Base-by-base conservation (phyloP, 1,140 invertebrate genomes). In the Coelopa frigida region DNA sequence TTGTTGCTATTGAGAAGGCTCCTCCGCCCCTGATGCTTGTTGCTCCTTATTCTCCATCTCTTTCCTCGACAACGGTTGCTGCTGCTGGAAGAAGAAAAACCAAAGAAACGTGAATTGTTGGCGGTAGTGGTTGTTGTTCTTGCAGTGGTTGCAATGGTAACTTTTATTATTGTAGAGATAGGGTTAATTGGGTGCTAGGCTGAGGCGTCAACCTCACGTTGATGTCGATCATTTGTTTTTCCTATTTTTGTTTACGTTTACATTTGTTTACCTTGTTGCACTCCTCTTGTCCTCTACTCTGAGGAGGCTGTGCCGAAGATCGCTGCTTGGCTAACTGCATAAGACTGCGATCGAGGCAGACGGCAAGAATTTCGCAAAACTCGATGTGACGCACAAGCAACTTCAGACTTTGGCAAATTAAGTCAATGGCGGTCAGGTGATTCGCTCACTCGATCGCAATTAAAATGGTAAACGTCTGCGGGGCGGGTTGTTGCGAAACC, bases 331-430 rank as follows among this genome's bases (percentile, higher is more conserved):
- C 59, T 52, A 65, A 61, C 61, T 58, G 57, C 55, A 66, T 40
- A 54, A 67, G 50, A 55, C 59, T 55, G 24, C 54, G 53, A 48
- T 67, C 63, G 50, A 56, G 51, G 44, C 63, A 67, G 59, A 67
- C 51, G 38, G 55, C 63, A 53, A 67, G 56, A 55, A 67, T 67
- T 64, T 67, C 63, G 54, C 63, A 64, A 61, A 61, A 58, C 50
- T 56, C 59, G 62, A 68, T 61, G 53, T 68, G 64, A 49, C 67
- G 59, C 54, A 51, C 58, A 50, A 68, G 53, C 46, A 68, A 56
- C 51, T 61, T 59, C 46, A 68, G 59, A 59, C 64, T 68, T 62
- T 67, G 65, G 64, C 59, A 68, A 67, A 68, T 67, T 64, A 68
- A 67, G 56, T 68, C 64, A 59, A 68, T 64, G 58, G 64, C 64